A percentile compares a stretch with the other conserved stretches of the same genome.
phyloP scores from a whole-genome alignment of 2,113 vertebrate species.

The Xenotilapia flavipinnis region DNA sequence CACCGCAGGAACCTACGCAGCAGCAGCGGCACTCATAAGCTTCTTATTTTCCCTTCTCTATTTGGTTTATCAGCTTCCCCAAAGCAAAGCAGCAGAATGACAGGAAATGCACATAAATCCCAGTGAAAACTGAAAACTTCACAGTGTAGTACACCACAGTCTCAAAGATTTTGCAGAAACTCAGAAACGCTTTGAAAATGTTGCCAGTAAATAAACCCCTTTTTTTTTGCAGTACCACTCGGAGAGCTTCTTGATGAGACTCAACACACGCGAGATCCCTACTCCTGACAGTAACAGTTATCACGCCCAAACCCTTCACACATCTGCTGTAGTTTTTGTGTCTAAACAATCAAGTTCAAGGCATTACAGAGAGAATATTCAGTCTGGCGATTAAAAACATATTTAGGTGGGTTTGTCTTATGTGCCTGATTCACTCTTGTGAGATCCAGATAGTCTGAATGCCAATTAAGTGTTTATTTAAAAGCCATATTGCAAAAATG shows the following conservation, averaged over 20 bases:
- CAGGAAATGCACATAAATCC: constrained; percentile 6
- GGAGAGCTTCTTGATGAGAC: not conserved
- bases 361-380: constrained; percentile 1
- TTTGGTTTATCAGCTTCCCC: not conserved
- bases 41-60: not conserved
- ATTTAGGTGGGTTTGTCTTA: not conserved
- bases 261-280: not conserved
- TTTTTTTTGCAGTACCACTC: not conserved
- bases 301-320: constrained; percentile 14
- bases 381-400: not conserved
- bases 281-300: not conserved
- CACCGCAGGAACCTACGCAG: not conserved
- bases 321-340: not conserved
- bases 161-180: not conserved
- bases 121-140: constrained; percentile 18
- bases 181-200: not conserved
- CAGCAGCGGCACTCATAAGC: not conserved
- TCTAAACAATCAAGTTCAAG: not conserved
- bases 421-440: not conserved
- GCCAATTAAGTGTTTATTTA: not conserved
- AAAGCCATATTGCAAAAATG: constrained; percentile 1
- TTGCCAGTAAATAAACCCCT: not conserved
- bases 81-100: constrained; percentile 12
- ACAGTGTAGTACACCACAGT: constrained; percentile 26
- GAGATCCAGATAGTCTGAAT: not conserved